These are phyloP conservation scores for Onchidella celtica DNA, from an alignment of 2,888 invertebrate species.

Conservation along the genomic window DNA sequence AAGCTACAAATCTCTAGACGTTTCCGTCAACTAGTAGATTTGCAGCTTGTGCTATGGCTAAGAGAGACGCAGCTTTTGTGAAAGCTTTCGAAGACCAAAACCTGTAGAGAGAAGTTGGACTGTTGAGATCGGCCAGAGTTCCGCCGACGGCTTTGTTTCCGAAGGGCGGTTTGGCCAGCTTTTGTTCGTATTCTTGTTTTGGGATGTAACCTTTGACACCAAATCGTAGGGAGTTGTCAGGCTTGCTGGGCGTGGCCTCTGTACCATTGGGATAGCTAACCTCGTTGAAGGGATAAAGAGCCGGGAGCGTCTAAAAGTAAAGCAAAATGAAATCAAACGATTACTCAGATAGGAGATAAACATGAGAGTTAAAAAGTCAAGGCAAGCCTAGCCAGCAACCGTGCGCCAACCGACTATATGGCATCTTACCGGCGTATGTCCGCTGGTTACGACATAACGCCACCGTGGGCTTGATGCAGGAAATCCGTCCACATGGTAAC, in stretches of 20 bases:
- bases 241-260: neutral
- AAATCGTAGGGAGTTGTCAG: neutral
- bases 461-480: too few species aligned
- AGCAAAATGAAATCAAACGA: neutral
- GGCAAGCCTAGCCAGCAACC: too few species aligned
- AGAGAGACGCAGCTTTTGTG: constrained; percentile 38
- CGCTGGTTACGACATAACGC: too few species aligned
- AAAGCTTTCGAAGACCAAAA: constrained; percentile 47
- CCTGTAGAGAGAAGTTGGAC: constrained; percentile 31
- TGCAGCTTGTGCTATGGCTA: constrained; percentile 45
- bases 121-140: constrained; percentile 6
- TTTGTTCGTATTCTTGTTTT: constrained; percentile 15
- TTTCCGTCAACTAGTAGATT: constrained; percentile 27
- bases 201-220: constrained; percentile 43
- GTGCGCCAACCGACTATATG: too few species aligned
- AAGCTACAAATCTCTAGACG: neutral
- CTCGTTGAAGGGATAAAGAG: constrained; percentile 18
- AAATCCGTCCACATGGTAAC: too few species aligned
- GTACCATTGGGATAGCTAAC: constrained; percentile 6
- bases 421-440: too few species aligned
- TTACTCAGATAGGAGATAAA: neutral
- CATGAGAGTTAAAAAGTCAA: neutral
- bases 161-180: constrained; percentile 19
- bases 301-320: constrained; percentile 13
- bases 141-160: neutral